Percentiles rank a stretch among this genome's conserved stretches.
Conservation (phyloP, 2,113 vertebrate genomes). For the Oreamnos americanus region DNA sequence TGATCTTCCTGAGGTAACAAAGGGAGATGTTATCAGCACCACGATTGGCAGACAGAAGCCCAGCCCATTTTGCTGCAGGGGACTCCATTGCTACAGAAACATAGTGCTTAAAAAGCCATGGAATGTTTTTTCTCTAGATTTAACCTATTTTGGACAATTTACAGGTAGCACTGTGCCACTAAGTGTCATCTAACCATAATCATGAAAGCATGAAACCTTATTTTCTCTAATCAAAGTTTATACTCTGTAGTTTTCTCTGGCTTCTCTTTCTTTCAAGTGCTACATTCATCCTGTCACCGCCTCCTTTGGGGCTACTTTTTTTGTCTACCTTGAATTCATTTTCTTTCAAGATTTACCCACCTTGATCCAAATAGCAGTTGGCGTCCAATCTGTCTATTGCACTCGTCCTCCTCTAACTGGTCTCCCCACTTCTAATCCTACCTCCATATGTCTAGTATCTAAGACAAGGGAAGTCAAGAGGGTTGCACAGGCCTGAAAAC, state of each 20-base stretch:
- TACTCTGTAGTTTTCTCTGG: not conserved
- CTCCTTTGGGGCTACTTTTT: not conserved
- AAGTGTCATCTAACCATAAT: not conserved
- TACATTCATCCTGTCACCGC: not conserved
- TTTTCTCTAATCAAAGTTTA: not conserved
- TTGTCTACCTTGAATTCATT: not conserved
- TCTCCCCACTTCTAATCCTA: not conserved
- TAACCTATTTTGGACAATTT: not conserved
- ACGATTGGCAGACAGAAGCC: not conserved
- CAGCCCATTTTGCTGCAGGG: not conserved
- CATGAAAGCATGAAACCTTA: not conserved
- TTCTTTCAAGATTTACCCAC: not conserved
- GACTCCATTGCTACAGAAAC: not conserved
- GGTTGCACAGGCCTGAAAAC: not conserved
- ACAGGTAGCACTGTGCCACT: not conserved
- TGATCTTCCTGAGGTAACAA: not conserved
- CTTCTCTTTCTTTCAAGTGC: not conserved
- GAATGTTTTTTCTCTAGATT: not conserved
- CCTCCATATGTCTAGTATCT: not conserved
- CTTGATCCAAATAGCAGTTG: not conserved
- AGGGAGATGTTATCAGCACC: not conserved
- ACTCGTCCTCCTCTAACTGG: not conserved
- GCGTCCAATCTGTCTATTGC: not conserved
- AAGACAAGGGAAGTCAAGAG: not conserved
- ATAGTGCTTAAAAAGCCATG: not conserved